phyloP scores from a whole-genome alignment of 2,888 invertebrate genomes.

The Deroplatys truncata region DNA sequence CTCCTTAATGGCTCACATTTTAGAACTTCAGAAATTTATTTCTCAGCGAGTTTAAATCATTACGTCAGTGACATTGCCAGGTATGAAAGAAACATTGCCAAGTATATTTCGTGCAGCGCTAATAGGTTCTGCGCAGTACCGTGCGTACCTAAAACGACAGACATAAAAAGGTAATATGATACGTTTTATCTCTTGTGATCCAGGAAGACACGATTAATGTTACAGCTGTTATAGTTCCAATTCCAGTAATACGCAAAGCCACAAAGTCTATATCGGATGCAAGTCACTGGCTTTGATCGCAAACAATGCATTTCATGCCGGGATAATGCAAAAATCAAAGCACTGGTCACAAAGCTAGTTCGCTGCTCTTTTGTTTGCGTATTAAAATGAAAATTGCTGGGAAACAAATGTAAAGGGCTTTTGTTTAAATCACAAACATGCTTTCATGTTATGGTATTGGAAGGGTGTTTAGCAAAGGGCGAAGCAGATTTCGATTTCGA shows the following conservation, averaged over 20 bases:
- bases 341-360: background rate
- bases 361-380: background rate
- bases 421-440: background rate
- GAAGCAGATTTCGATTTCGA: background rate
- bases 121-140: too few relatives aligned
- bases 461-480: background rate
- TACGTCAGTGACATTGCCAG: too few relatives aligned
- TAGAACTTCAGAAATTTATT: too few relatives aligned
- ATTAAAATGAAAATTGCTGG: background rate
- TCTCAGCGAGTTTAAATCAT: too few relatives aligned
- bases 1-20: too few relatives aligned
- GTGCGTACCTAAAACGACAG: too few relatives aligned
- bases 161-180: too few relatives aligned
- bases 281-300: background rate
- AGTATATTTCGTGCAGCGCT: too few relatives aligned
- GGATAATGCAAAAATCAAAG: background rate
- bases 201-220: too few relatives aligned
- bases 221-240: background rate
- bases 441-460: background rate
- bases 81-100: too few relatives aligned
- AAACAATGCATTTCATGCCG: background rate
- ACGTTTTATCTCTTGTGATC: too few relatives aligned
- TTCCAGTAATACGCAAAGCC: background rate
- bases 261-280: background rate
- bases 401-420: background rate